A percentile compares a stretch with the other conserved stretches of the same genome.
Evolutionary conservation across 2,113 vertebrate genomes (phyloP).

Genomic region (Aphyosemion australe): DNA sequence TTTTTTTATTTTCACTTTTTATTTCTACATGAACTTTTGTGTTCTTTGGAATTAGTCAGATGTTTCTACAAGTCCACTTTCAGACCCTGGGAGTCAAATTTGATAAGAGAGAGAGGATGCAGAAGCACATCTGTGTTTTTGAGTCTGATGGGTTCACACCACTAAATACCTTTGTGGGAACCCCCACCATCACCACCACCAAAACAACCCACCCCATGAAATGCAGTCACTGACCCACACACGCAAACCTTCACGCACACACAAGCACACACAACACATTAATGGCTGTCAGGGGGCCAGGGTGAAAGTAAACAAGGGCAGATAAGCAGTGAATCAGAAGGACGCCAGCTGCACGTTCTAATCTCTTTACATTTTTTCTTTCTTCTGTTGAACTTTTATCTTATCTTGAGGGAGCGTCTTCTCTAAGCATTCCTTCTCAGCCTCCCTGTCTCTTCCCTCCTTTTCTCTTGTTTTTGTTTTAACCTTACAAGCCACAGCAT

Average conservation of each 20-base stretch:
- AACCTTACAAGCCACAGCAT: conserved; percentile 49
- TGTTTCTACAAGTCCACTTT: conserved; percentile 32
- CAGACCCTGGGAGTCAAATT: conserved; percentile 53
- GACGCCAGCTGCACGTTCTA: conserved; percentile 79
- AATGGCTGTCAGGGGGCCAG: conserved; percentile 75
- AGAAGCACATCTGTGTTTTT: conserved; percentile 29
- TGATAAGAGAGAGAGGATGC: conserved; percentile 40
- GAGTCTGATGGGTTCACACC: conserved; percentile 46
- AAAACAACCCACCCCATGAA: conserved; percentile 51
- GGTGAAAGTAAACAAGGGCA: conserved; percentile 79
- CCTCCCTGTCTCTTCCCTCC: conserved; percentile 55
- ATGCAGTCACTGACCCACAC: conserved; percentile 63
- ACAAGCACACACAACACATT: conserved; percentile 62
- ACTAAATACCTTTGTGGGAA: conserved; percentile 45
- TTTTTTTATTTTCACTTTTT: not conserved
- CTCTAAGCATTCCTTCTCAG: conserved; percentile 71
- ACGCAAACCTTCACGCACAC: conserved; percentile 39
- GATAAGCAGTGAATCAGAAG: conserved; percentile 79
- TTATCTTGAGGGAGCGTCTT: conserved; percentile 74
- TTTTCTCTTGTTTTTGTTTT: conserved; percentile 57
- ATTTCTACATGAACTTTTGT: not conserved
- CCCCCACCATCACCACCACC: conserved; percentile 39
- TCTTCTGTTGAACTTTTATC: conserved; percentile 81
- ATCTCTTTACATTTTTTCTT: conserved; percentile 79
- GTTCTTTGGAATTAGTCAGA: conserved; percentile 11